Percentiles rank a stretch among this genome's conserved stretches.
These are phyloP conservation scores for Brenthis hecate DNA, from an alignment of 2,888 invertebrate genomes.

Conservation along the genomic window DNA sequence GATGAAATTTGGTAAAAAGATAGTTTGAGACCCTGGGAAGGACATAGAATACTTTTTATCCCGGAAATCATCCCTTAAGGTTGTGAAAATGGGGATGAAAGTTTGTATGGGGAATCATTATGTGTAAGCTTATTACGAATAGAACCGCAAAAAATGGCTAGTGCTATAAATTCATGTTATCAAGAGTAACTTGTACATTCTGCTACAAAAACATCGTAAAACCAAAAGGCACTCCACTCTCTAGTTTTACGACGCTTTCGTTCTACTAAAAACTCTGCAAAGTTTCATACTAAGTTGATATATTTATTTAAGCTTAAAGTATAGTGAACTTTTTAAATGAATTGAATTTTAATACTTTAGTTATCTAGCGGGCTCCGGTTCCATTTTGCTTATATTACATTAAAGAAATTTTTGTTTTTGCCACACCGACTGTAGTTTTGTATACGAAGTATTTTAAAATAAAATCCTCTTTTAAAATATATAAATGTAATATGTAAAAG, in stretches of 20 bases:
- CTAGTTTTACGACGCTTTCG: slow-evolving; percentile 21
- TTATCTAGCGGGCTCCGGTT: background rate
- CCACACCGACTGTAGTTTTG: too few relatives aligned
- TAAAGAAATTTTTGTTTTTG: too few relatives aligned
- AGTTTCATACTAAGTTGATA: slow-evolving; percentile 9
- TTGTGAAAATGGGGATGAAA: too few relatives aligned
- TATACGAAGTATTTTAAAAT: background rate
- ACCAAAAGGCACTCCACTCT: slow-evolving; percentile 22
- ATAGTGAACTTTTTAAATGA: slow-evolving; percentile 1
- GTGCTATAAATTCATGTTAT: slow-evolving; percentile 11
- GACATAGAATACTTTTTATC: too few relatives aligned
- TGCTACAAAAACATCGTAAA: slow-evolving; percentile 19
- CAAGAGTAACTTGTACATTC: slow-evolving; percentile 15
- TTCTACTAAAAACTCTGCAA: slow-evolving; percentile 17
- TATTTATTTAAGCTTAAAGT: slow-evolving; percentile 16
- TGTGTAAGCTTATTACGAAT: too few relatives aligned
- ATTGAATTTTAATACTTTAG: background rate
- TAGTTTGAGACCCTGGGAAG: too few relatives aligned
- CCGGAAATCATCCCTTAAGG: too few relatives aligned
- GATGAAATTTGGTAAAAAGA: too few relatives aligned
- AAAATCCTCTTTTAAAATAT: background rate
- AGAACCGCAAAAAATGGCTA: background rate
- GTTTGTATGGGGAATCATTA: too few relatives aligned
- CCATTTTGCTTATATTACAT: too few relatives aligned
- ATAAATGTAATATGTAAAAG: background rate